These are phyloP conservation scores for Zingel zingel DNA, from an alignment of 2,113 vertebrate genomes.

Conservation along the genomic window DNA sequence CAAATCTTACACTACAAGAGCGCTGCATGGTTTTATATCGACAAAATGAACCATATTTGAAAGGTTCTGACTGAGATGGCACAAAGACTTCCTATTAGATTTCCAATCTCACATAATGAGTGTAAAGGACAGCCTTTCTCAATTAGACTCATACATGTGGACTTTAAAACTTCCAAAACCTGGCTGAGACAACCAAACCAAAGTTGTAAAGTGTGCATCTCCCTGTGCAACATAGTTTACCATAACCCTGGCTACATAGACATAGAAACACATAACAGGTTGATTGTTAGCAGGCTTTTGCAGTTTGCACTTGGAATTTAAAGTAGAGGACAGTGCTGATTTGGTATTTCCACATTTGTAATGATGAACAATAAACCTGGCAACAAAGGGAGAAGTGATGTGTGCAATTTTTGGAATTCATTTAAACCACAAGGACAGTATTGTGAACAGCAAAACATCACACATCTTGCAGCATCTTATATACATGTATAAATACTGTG, in stretches of 20 bases:
- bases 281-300: neutral
- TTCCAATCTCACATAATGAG: constrained; percentile 22
- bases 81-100: constrained; percentile 19
- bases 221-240: neutral
- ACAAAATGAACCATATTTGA: constrained; percentile 20
- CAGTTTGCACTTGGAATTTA: neutral
- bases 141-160: neutral
- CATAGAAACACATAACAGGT: neutral
- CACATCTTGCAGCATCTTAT: neutral
- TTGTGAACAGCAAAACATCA: neutral
- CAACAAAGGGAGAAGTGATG: neutral
- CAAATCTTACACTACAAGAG: constrained; percentile 15
- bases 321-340: neutral
- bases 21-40: constrained; percentile 1
- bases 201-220: neutral
- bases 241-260: neutral
- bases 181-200: neutral
- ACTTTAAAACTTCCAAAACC: constrained; percentile 18
- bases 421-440: neutral
- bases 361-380: constrained; percentile 8
- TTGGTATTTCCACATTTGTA: neutral
- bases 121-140: constrained; percentile 18
- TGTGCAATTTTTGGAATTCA: neutral
- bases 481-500: neutral
- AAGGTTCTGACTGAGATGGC: constrained; percentile 16